These are phyloP conservation scores for Cardiocondyla obscurior DNA, from an alignment of 1,140 invertebrate genomes.

Conservation along the genomic window DNA sequence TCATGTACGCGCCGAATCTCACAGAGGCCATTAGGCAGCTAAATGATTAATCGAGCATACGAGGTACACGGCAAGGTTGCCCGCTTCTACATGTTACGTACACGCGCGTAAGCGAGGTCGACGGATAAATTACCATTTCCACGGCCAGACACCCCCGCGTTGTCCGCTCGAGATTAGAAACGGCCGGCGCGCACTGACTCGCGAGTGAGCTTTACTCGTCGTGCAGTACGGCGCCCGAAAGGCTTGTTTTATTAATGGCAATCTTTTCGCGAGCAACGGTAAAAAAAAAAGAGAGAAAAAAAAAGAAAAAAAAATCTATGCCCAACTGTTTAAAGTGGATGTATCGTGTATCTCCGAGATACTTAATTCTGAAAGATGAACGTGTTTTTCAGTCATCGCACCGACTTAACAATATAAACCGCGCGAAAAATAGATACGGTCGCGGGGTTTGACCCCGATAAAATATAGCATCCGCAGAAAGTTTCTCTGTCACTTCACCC, in stretches of 20 bases:
- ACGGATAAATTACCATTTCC: slow-evolving; percentile 49
- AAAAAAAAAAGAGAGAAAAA: too few relatives aligned
- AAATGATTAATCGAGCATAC: slow-evolving; percentile 65
- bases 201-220: neutral
- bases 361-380: neutral
- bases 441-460: neutral
- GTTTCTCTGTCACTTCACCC: neutral
- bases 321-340: slow-evolving; percentile 4
- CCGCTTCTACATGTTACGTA: slow-evolving; percentile 47
- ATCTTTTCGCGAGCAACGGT: neutral
- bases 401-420: neutral
- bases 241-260: slow-evolving; percentile 49
- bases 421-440: neutral
- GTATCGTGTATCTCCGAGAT: neutral
- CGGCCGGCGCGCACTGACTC: slow-evolving; percentile 7
- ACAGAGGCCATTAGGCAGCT: slow-evolving; percentile 58
- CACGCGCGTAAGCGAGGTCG: slow-evolving; percentile 28
- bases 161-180: slow-evolving; percentile 50
- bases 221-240: neutral
- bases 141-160: slow-evolving; percentile 39
- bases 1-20: slow-evolving; percentile 44
- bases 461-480: neutral
- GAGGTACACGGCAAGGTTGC: slow-evolving; percentile 47
- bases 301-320: too few relatives aligned
- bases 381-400: neutral